These are phyloP conservation scores for Pomatorhinus ruficollis DNA, from an alignment of 2,113 vertebrate genomes.

Conservation along the genomic window DNA sequence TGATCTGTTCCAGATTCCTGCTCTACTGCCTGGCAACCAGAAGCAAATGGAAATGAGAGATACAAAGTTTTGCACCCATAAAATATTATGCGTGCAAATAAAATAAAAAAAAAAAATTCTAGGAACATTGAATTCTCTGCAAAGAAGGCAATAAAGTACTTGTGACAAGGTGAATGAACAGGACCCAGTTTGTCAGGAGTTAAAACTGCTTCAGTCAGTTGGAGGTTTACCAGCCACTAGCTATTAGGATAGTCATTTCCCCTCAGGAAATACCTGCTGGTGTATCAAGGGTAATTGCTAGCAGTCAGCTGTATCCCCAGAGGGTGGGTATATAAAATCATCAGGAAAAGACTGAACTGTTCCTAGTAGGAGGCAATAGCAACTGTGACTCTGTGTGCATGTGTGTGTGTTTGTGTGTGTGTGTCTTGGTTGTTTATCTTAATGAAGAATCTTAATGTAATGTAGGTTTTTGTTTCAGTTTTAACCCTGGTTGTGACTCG, in stretches of 20 bases:
- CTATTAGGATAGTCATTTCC: slow-evolving; percentile 55
- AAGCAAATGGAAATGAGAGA: neutral
- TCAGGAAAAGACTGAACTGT: slow-evolving; percentile 32
- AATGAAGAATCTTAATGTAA: slow-evolving; percentile 28
- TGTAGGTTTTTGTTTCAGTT: slow-evolving; percentile 43
- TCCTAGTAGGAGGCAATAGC: slow-evolving; percentile 14
- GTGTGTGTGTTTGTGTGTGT: neutral
- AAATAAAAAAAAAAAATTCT: neutral
- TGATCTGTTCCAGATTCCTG: neutral
- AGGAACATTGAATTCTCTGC: neutral
- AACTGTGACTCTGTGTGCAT: neutral
- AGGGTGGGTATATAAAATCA: slow-evolving; percentile 45
- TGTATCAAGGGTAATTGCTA: slow-evolving; percentile 64
- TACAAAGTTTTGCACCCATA: neutral
- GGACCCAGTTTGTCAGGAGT: neutral
- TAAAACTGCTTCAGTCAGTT: slow-evolving; percentile 43
- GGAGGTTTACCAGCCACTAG: slow-evolving; percentile 37
- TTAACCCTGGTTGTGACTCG: slow-evolving; percentile 32
- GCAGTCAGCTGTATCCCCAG: slow-evolving; percentile 50
- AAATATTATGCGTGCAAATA: neutral
- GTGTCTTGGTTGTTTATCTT: slow-evolving; percentile 28
- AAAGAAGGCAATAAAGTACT: neutral
- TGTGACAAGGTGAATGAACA: neutral
- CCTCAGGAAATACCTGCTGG: slow-evolving; percentile 69
- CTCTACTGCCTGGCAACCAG: neutral